Conservation (phyloP, 1,140 invertebrate genomes). For the Conopomorpha cramerella region DNA sequence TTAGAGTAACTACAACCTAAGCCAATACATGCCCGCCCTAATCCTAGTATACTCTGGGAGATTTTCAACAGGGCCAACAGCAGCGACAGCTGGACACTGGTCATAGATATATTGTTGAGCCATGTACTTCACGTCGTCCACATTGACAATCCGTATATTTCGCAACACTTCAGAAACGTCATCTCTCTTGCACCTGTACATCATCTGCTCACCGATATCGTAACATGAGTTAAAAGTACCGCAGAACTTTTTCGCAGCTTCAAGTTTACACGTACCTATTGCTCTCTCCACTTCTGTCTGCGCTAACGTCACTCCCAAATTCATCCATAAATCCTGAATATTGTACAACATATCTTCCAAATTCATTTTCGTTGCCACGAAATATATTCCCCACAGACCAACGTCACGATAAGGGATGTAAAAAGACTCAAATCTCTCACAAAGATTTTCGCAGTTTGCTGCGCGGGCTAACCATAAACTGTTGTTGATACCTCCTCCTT, state of each 20-base stretch:
- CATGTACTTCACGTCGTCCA: constrained; percentile 63
- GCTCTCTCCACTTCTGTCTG: constrained; percentile 38
- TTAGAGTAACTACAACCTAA: too few relatives aligned
- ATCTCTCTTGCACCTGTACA: constrained; percentile 73
- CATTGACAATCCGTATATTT: constrained; percentile 68
- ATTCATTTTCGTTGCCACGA: constrained; percentile 19
- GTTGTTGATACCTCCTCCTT: constrained; percentile 26
- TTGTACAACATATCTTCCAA: constrained; percentile 32
- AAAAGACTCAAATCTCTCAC: constrained; percentile 44
- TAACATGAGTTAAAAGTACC: constrained; percentile 77
- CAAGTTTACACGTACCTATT: constrained; percentile 32
- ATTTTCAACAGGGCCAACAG: constrained; percentile 70
- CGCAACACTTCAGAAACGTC: constrained; percentile 71
- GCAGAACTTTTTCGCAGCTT: constrained; percentile 70
- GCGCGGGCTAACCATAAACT: constrained; percentile 20
- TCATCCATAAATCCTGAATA: constrained; percentile 39
- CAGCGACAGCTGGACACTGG: constrained; percentile 71
- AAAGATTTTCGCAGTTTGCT: constrained; percentile 18
- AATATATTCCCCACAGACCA: constrained; percentile 50
- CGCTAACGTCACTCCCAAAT: constrained; percentile 29
- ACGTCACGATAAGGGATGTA: constrained; percentile 37
- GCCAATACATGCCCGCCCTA: constrained; percentile 69
- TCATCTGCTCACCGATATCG: constrained; percentile 79
- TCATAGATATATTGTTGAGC: constrained; percentile 74
- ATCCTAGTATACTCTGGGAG: constrained; percentile 70